Evolutionary conservation across 2,797 vertebrate species (phyloP).

Genomic region (Enteromius afrohamiltoni): DNA sequence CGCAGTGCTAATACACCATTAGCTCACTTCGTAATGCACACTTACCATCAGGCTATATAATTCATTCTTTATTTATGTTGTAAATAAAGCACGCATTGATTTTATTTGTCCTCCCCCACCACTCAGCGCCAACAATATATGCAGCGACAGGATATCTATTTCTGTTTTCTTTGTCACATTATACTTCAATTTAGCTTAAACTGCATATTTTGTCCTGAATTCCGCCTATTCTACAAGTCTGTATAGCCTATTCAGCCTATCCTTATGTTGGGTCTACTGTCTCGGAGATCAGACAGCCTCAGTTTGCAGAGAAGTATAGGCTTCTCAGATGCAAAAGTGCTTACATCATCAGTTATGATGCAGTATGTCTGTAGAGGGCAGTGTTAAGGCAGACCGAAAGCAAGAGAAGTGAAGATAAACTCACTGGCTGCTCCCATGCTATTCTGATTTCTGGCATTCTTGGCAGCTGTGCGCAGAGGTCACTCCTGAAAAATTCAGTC

Average conservation of each 20-base stretch:
- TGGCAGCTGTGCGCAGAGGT: constrained; percentile 78
- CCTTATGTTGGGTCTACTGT: constrained; percentile 32
- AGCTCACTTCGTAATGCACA: constrained; percentile 36
- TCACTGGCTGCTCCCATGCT: constrained; percentile 73
- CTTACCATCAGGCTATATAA: constrained; percentile 22
- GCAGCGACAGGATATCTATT: constrained; percentile 41
- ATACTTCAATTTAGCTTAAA: constrained; percentile 42
- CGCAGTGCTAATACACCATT: constrained; percentile 24
- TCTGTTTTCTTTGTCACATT: constrained; percentile 44
- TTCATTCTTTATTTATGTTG: constrained; percentile 50
- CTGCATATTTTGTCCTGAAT: constrained; percentile 20
- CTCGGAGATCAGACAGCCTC: constrained; percentile 46
- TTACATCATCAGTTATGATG: constrained; percentile 77
- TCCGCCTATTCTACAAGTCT: constrained; percentile 38
- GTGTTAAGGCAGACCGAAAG: constrained; percentile 67
- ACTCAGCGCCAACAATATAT: constrained; percentile 41
- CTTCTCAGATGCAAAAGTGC: constrained; percentile 72
- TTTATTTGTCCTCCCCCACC: background rate
- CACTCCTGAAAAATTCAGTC: constrained; percentile 76
- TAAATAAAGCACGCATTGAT: constrained; percentile 48
- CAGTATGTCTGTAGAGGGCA: constrained; percentile 81
- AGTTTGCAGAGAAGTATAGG: constrained; percentile 63
- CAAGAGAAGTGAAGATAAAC: constrained; percentile 39
- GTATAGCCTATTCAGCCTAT: constrained; percentile 37
- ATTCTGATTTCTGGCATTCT: constrained; percentile 80